Base-by-base conservation (phyloP, 2,797 vertebrate species). In the Bryconaethiops microstoma region DNA sequence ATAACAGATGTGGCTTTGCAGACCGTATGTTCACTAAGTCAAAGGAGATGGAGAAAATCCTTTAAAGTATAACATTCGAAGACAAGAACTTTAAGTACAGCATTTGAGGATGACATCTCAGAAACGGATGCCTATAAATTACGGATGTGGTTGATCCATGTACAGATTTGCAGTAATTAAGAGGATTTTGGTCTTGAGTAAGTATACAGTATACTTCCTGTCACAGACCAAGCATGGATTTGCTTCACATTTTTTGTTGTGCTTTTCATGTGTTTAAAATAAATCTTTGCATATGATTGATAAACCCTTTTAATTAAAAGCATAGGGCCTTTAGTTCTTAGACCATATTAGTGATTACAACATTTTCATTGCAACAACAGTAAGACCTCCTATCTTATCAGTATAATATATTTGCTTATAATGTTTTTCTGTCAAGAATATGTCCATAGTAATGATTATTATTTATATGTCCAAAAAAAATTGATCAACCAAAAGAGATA, bases 181-280 rank as follows among this genome's bases (percentile, higher is more conserved):
- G 69, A 59, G 79, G 80, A 85, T 84, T 86, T 86, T 87, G 88
- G 83, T 88, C 85, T 87, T 64, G 17, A 64, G 13, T 74, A 73
- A 79, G 69, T 79, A 40, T 62, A 83, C 35, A 68, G 70, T 57
- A 25, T 54, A 60, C 70, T 55, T 50, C 7, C 21, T 16, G 81
- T 67, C 77, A 82, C 77, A 59, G 14, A 85, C 65, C 79, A 84
- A 87, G 84, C 60, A 79, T 82, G 83, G 78, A 77, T 84, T 87
- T 81, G 79, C 81, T 17, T 42, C 21, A 72, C 48, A 57, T 81
- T 84, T 73, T 25, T 83, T 25, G 82, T 65, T 63, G 29, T 65
- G 45, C 60, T 76, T 64, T 84, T 83, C 67, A 71, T 78, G 71
- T 79, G 60, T 39, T 59, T 65, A 35, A 35, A 16, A 35, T 63